phyloP scores from a whole-genome alignment of 1,140 invertebrate species.

The Drosophila tropicalis region DNA sequence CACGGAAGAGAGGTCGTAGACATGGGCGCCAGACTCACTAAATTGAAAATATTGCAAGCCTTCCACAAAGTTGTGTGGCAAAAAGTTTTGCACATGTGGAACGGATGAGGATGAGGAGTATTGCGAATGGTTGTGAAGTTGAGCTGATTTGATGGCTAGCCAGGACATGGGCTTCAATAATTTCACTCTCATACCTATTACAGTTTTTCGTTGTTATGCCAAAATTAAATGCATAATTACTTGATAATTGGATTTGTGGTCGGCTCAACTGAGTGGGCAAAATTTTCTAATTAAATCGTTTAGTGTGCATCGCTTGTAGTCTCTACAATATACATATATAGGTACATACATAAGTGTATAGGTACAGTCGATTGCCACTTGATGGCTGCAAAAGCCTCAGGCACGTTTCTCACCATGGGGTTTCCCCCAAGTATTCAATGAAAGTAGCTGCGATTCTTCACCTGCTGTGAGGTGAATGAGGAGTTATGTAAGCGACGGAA shows the following conservation, averaged over 20 bases:
- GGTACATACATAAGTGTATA: slow-evolving; percentile 18
- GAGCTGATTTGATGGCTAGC: slow-evolving; percentile 54
- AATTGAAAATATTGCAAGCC: slow-evolving; percentile 59
- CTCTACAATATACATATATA: slow-evolving; percentile 35
- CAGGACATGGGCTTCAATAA: slow-evolving; percentile 46
- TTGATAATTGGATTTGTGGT: slow-evolving; percentile 79
- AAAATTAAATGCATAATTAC: slow-evolving; percentile 80
- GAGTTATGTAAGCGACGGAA: background rate
- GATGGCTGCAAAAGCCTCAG: slow-evolving; percentile 47
- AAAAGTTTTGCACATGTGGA: slow-evolving; percentile 53
- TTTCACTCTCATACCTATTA: slow-evolving; percentile 9
- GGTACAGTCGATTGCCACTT: slow-evolving; percentile 54
- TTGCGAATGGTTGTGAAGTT: slow-evolving; percentile 11
- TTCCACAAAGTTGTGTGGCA: slow-evolving; percentile 43
- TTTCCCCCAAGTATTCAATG: slow-evolving; percentile 23
- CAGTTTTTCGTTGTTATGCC: slow-evolving; percentile 27
- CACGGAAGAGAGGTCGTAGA: background rate
- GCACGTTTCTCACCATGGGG: slow-evolving; percentile 52
- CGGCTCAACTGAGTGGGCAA: slow-evolving; percentile 70
- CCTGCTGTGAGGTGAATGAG: slow-evolving; percentile 33
- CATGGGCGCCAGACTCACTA: slow-evolving; percentile 43
- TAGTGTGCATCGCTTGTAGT: slow-evolving; percentile 47
- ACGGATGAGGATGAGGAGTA: background rate
- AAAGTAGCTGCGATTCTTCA: slow-evolving; percentile 39
- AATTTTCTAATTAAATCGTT: slow-evolving; percentile 81